Evolutionary conservation across 2,888 invertebrate species (phyloP).

Genomic region (Oxycera nigricornis): DNA sequence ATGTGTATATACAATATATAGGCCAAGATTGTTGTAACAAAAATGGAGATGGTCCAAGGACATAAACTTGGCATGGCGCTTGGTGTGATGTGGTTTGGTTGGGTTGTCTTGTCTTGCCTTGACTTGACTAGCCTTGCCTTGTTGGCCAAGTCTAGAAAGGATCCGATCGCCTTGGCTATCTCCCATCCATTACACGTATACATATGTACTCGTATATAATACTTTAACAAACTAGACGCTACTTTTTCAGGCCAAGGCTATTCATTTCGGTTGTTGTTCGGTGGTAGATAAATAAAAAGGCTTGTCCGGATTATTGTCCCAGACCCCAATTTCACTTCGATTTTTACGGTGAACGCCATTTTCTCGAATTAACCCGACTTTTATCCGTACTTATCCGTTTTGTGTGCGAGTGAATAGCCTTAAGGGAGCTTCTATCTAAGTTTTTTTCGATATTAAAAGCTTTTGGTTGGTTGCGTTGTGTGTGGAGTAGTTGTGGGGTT

Average conservation of each 20-base stretch:
- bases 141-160: too few species aligned
- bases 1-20: background rate
- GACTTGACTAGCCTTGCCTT: background rate
- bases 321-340: conserved; percentile 11
- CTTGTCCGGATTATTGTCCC: conserved; percentile 8
- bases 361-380: conserved; percentile 10
- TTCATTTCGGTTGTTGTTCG: background rate
- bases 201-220: background rate
- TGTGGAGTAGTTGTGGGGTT: background rate
- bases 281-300: background rate
- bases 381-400: conserved; percentile 5
- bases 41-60: background rate
- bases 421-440: background rate
- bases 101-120: background rate
- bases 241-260: background rate
- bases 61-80: background rate
- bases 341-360: background rate
- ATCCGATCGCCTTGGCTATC: too few species aligned
- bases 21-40: background rate
- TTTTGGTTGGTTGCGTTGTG: background rate
- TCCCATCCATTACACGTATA: background rate
- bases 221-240: background rate
- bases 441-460: background rate
- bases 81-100: background rate
- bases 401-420: background rate